Percentiles rank a stretch among this genome's conserved stretches.
phyloP scores from a whole-genome alignment of 2,113 vertebrate genomes.

The Leptosomus discolor region DNA sequence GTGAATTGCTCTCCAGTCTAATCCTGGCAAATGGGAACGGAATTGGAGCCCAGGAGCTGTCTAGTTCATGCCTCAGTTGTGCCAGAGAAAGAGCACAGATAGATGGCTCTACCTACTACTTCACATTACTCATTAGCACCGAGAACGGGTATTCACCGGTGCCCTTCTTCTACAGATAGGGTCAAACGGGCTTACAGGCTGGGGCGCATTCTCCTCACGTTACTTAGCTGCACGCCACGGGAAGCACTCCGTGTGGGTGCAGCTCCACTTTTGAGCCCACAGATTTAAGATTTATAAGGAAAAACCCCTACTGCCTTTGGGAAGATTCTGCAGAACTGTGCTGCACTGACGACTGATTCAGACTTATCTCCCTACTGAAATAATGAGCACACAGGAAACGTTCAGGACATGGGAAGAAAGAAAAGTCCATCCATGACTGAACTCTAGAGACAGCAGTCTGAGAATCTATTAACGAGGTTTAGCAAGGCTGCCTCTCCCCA shows the following conservation, averaged over 20 bases:
- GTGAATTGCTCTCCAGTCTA: not conserved
- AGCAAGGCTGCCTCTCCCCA: not conserved
- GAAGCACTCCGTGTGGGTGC: not conserved
- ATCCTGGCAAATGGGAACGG: not conserved
- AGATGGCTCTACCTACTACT: not conserved
- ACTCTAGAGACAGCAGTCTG: not conserved
- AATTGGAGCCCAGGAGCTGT: not conserved
- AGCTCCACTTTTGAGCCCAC: not conserved
- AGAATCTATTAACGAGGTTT: not conserved
- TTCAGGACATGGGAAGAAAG: not conserved
- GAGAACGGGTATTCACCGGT: not conserved
- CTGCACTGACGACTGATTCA: not conserved
- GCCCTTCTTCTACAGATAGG: rapidly evolving
- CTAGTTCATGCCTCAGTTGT: not conserved
- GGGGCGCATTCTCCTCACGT: not conserved
- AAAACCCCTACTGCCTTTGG: not conserved
- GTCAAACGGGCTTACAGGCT: not conserved
- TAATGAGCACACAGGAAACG: not conserved
- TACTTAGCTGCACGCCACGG: not conserved
- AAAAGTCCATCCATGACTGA: not conserved
- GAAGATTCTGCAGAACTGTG: not conserved
- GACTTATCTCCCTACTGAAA: not conserved
- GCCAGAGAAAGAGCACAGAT: not conserved
- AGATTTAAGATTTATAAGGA: not conserved
- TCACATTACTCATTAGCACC: not conserved